phyloP scores from a whole-genome alignment of 2,113 vertebrate genomes.

The Phrynosoma blainvillii region DNA sequence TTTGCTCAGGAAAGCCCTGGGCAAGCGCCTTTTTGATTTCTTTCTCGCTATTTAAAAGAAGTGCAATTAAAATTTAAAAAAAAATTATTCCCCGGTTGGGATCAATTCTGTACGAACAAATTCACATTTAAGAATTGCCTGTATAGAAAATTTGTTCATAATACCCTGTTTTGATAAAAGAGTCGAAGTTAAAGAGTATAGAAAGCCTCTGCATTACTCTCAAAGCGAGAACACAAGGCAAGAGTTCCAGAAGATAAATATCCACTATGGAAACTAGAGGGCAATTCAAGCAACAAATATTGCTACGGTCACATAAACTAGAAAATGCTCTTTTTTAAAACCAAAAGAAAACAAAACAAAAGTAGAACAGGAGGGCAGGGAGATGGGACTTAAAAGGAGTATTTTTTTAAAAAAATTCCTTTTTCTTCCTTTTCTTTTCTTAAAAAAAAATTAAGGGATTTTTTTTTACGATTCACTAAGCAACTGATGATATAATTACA shows the following conservation, averaged over 20 bases:
- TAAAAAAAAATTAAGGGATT: conserved; percentile 51
- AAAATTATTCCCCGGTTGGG: conserved; percentile 87
- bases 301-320: conserved; percentile 94
- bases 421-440: conserved; percentile 5
- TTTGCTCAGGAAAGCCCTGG: conserved; percentile 80
- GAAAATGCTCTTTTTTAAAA: conserved; percentile 72
- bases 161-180: conserved; percentile 98
- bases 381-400: conserved; percentile 53
- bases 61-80: conserved; percentile 88
- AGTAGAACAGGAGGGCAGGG: conserved; percentile 38
- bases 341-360: conserved; percentile 75
- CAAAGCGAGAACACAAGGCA: conserved; percentile 73
- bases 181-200: conserved; percentile 75
- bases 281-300: conserved; percentile 90
- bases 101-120: conserved; percentile 92
- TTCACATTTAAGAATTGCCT: conserved; percentile 91
- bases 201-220: conserved; percentile 76
- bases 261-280: conserved; percentile 81
- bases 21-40: conserved; percentile 84
- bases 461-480: conserved; percentile 70
- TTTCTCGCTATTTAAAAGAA: conserved; percentile 87
- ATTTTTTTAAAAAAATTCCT: not conserved
- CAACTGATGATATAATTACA: conserved; percentile 83
- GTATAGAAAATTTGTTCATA: conserved; percentile 89
- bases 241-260: conserved; percentile 82